Evolutionary conservation across 64 coral and sea anemone genomes (phyloP).

Genomic region (Actinia equina): DNA sequence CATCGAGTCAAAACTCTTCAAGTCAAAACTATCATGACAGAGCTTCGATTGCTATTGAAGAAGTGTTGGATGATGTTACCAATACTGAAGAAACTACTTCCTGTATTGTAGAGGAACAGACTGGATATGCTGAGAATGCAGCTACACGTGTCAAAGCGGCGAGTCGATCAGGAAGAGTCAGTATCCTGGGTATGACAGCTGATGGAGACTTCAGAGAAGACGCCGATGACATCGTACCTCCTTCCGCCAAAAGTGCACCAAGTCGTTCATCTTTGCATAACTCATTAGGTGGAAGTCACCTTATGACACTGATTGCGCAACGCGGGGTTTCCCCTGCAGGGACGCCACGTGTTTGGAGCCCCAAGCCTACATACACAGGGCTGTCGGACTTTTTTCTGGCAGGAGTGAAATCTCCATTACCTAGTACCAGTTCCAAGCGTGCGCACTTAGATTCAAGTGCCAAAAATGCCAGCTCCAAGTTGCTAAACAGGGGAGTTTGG

Average conservation of each 20-base stretch:
- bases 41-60: slow-evolving; percentile 46
- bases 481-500: slow-evolving; percentile 66
- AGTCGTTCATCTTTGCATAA: slow-evolving; percentile 6
- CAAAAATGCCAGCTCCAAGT: slow-evolving; percentile 25
- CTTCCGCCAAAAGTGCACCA: slow-evolving; percentile 12
- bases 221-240: slow-evolving; percentile 27
- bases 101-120: slow-evolving; percentile 75
- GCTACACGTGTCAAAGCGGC: neutral
- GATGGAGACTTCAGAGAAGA: slow-evolving; percentile 63
- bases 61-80: slow-evolving; percentile 29
- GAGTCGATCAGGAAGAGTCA: slow-evolving; percentile 32
- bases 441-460: neutral
- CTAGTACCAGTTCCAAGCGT: neutral
- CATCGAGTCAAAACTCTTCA: neutral
- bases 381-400: slow-evolving; percentile 80
- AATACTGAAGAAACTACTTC: slow-evolving; percentile 53
- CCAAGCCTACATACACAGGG: slow-evolving; percentile 55
- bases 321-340: slow-evolving; percentile 11
- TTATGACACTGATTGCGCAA: neutral
- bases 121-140: neutral
- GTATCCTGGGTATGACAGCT: slow-evolving; percentile 67
- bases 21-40: slow-evolving; percentile 2
- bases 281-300: neutral
- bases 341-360: slow-evolving; percentile 64
- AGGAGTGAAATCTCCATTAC: slow-evolving; percentile 44